phyloP scores from a whole-genome alignment of 2,888 invertebrate genomes.

The Hemicrepidius hirtus region DNA sequence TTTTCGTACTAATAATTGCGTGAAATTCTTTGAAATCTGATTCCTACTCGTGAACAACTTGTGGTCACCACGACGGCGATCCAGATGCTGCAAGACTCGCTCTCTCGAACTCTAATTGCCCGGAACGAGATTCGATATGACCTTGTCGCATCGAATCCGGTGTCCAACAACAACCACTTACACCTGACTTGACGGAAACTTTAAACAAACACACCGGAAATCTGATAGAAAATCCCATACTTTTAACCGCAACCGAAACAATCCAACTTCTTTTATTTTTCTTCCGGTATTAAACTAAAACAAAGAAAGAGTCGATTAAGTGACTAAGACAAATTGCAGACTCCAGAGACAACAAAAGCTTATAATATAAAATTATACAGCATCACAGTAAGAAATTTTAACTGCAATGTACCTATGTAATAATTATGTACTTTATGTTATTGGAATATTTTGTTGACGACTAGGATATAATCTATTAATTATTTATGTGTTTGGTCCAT shows the following conservation, averaged over 20 bases:
- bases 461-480: too few relatives aligned
- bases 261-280: too few relatives aligned
- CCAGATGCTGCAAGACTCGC: slow-evolving; percentile 54
- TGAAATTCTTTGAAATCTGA: slow-evolving; percentile 52
- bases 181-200: slow-evolving; percentile 29
- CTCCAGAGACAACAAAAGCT: too few relatives aligned
- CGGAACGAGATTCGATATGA: slow-evolving; percentile 56
- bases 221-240: neutral
- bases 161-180: slow-evolving; percentile 22
- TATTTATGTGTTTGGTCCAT: too few relatives aligned
- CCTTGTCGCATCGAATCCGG: slow-evolving; percentile 44
- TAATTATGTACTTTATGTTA: too few relatives aligned
- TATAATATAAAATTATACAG: too few relatives aligned
- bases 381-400: too few relatives aligned
- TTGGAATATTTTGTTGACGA: too few relatives aligned
- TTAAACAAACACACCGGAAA: slow-evolving; percentile 24
- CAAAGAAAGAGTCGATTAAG: too few relatives aligned
- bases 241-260: neutral
- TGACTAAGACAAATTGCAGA: too few relatives aligned
- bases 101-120: slow-evolving; percentile 58
- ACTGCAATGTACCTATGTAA: too few relatives aligned
- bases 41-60: slow-evolving; percentile 30
- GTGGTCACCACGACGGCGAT: slow-evolving; percentile 35
- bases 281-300: too few relatives aligned
- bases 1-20: slow-evolving; percentile 51